phyloP scores from a whole-genome alignment of 2,888 invertebrate species.

The Acanthacorydalis orientalis region DNA sequence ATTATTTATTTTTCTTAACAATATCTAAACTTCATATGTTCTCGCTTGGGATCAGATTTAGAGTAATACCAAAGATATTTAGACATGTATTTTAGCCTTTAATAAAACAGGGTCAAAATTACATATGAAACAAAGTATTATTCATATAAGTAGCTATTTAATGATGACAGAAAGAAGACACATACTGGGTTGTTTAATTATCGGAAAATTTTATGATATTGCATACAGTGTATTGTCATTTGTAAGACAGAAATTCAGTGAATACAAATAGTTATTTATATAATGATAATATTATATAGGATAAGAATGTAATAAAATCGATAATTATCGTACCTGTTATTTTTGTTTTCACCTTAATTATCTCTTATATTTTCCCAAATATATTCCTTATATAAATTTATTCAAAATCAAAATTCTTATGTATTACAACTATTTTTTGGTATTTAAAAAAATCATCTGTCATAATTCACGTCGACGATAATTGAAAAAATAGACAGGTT shows the following conservation, averaged over 20 bases:
- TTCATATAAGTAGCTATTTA: slow-evolving; percentile 7
- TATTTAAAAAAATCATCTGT: no score
- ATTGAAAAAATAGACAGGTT: no score
- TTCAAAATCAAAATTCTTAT: no score
- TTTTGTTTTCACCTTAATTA: no score
- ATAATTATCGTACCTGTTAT: no score
- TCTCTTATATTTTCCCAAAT: no score
- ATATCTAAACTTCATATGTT: not conserved
- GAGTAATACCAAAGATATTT: slow-evolving; percentile 6
- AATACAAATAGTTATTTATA: slow-evolving; percentile 6
- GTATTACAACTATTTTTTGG: no score
- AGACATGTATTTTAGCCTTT: slow-evolving; percentile 21
- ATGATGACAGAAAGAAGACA: not conserved
- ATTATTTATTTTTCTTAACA: not conserved
- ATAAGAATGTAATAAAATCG: slow-evolving; percentile 5
- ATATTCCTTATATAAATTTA: no score
- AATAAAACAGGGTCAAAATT: slow-evolving; percentile 29
- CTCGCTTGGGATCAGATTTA: slow-evolving; percentile 6
- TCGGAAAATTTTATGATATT: no score
- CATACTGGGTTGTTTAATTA: no score
- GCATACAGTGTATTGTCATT: not conserved
- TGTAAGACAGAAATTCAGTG: slow-evolving; percentile 1
- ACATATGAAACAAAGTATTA: slow-evolving; percentile 13
- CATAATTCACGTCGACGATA: no score
- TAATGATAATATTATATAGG: slow-evolving; percentile 3